A percentile compares a stretch with the other conserved stretches of the same genome.
These are phyloP conservation scores for Venusia cambrica DNA, from an alignment of 2,888 invertebrate genomes.

Conservation along the genomic window DNA sequence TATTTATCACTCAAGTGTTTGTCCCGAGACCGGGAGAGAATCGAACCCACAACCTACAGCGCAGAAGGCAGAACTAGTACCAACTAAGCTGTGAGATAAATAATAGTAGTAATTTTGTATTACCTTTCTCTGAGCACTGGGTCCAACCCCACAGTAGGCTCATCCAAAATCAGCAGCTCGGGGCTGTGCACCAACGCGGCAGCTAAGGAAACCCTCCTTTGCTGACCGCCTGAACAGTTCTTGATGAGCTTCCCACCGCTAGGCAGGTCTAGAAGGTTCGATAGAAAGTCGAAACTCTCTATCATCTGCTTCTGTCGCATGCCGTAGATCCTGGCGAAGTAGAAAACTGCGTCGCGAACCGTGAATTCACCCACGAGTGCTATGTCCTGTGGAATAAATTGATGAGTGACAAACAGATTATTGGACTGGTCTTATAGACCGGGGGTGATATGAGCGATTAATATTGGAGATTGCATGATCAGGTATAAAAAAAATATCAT, in stretches of 20 bases:
- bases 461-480: too few species aligned
- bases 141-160: slow-evolving; percentile 97
- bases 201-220: slow-evolving; percentile 93
- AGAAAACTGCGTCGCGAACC: slow-evolving; percentile 90
- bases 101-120: too few species aligned
- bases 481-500: too few species aligned
- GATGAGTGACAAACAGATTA: too few species aligned
- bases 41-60: too few species aligned
- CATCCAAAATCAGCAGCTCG: slow-evolving; percentile 93
- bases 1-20: too few species aligned
- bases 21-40: too few species aligned
- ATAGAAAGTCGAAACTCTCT: slow-evolving; percentile 85
- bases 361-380: slow-evolving; percentile 90
- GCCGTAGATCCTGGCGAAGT: slow-evolving; percentile 93
- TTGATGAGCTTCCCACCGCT: slow-evolving; percentile 83
- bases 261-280: slow-evolving; percentile 88
- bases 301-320: slow-evolving; percentile 83
- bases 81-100: too few species aligned
- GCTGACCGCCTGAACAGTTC: slow-evolving; percentile 93
- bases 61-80: too few species aligned
- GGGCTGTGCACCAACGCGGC: slow-evolving; percentile 94
- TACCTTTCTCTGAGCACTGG: slow-evolving; percentile 92
- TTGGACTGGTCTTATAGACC: too few species aligned
- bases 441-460: too few species aligned
- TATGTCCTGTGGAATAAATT: slow-evolving; percentile 83